Evolutionary conservation across 1,140 invertebrate species (phyloP), one percentile per base, ranked within the genome.

Genomic region (Drosophila sechellia): DNA sequence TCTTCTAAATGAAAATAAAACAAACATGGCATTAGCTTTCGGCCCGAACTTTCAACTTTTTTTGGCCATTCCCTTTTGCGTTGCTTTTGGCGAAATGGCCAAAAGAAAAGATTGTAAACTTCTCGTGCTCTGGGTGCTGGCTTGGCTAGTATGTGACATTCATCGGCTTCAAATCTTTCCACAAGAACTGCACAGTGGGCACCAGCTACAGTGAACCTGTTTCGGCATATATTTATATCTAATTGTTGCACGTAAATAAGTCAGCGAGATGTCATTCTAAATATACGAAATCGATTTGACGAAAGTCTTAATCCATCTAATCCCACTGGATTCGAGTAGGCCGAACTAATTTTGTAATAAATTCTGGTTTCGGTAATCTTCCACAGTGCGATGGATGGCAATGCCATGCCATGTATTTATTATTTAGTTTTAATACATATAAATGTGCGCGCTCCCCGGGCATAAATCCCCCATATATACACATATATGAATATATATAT

Each of bases 161-260:
- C 66, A 39, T 15, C 5, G 40, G 59, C 63, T 65, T 49, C 4
- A 22, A 31, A 37, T 35, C 15, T 48, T 40, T 35, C 65, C 56
- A 39, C 58, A 63, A 77, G 54, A 61, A 72, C 42, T 25, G 65
- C 65, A 77, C 74, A 78, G 75, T 77, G 74, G 58, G 34, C 34
- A 6, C 11, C 15, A 25, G 5, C 0, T 20, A 11, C 10, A 5
- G 10, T 42, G 35, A 57, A 69, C 13, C 27, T 11, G 13, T 15
- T 25, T 54, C 15, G 15, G n/a, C 5, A 22, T 22, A 22, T 22
- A 17, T 20, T 20, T 20, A 20, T 20, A 20, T 20, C n/a, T n/a
- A n/a, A n/a, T n/a, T n/a, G n/a, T n/a, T n/a, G n/a, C n/a, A n/a
- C n/a, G n/a, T 57, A 57, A 57, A 57, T 15, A 22, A 45, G 40